A percentile compares a stretch with the other conserved stretches of the same genome.
Conservation (phyloP, 2,797 vertebrate genomes). For the Fistularia commersonii region DNA sequence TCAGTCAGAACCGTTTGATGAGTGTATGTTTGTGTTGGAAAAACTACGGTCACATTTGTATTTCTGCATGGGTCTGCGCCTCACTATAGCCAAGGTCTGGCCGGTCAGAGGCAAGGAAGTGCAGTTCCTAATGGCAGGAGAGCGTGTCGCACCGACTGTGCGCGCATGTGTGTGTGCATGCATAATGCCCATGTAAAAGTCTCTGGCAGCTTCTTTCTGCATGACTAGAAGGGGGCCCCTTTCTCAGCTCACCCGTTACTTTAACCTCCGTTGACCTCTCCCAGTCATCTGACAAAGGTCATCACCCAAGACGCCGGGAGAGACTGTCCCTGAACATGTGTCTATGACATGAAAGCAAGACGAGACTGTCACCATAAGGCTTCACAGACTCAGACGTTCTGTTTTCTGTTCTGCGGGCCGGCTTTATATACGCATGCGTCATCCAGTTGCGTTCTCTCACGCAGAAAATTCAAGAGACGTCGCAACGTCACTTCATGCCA, state of each 20-base stretch:
- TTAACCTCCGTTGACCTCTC: conserved; percentile 79
- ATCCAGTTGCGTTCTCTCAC: too few relatives aligned
- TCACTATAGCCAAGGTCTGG: conserved; percentile 43
- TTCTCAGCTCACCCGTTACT: conserved; percentile 72
- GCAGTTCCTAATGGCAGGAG: conserved; percentile 33
- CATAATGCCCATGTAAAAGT: conserved; percentile 35
- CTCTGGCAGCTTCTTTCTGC: conserved; percentile 70
- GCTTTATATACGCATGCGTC: too few relatives aligned
- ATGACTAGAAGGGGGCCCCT: conserved; percentile 73
- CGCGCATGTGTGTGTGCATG: conserved; percentile 12
- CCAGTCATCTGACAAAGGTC: conserved; percentile 79
- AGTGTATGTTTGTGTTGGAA: conserved; percentile 67
- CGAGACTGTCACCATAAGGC: conserved; percentile 3
- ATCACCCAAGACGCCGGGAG: conserved; percentile 59
- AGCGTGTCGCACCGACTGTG: conserved; percentile 18
- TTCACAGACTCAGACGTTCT: background rate
- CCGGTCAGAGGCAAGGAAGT: conserved; percentile 38
- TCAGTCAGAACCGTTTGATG: conserved; percentile 48
- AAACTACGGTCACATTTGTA: conserved; percentile 50
- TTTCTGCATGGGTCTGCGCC: conserved; percentile 53
- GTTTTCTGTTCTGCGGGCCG: background rate
- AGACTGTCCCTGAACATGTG: conserved; percentile 18
- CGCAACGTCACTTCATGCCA: background rate
- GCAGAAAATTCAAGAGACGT: too few relatives aligned
- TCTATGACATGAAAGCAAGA: conserved; percentile 24